A percentile compares a stretch with the other conserved stretches of the same genome.
phyloP scores from a whole-genome alignment of 2,888 invertebrate species.

The Cantharis rustica region DNA sequence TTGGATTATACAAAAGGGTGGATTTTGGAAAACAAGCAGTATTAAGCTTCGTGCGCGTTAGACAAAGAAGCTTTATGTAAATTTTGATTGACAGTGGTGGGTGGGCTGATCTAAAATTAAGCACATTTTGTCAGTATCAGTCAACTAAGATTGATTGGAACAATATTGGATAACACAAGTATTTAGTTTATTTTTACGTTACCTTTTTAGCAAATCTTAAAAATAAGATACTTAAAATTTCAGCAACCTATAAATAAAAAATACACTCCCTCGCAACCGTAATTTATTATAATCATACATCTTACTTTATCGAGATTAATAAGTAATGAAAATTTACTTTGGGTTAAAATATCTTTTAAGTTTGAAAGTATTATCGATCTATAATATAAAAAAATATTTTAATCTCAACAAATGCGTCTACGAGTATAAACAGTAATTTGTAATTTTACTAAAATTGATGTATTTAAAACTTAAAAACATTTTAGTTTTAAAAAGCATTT shows the following conservation, averaged over 20 bases:
- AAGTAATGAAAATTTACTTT: background rate
- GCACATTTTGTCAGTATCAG: slow-evolving; percentile 34
- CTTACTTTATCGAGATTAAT: background rate
- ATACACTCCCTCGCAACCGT: background rate
- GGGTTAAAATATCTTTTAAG: background rate
- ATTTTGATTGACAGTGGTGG: slow-evolving; percentile 33
- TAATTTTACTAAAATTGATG: too few relatives aligned
- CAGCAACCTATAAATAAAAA: background rate
- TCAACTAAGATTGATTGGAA: slow-evolving; percentile 32
- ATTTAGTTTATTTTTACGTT: background rate
- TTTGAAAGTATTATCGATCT: background rate
- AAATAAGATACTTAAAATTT: background rate
- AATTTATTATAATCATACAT: background rate
- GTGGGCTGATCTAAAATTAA: slow-evolving; percentile 36
- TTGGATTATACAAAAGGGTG: slow-evolving; percentile 36
- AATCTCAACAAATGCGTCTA: background rate
- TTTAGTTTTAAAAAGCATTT: too few relatives aligned
- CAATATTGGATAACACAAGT: slow-evolving; percentile 16
- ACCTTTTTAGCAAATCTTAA: background rate
- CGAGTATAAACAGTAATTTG: too few relatives aligned
- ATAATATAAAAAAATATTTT: background rate
- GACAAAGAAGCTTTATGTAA: slow-evolving; percentile 31
- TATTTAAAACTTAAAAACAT: too few relatives aligned
- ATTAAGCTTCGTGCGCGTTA: slow-evolving; percentile 15
- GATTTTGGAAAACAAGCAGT: slow-evolving; percentile 20